phyloP scores from a whole-genome alignment of 2,113 vertebrate species.

The Manacus vitellinus region DNA sequence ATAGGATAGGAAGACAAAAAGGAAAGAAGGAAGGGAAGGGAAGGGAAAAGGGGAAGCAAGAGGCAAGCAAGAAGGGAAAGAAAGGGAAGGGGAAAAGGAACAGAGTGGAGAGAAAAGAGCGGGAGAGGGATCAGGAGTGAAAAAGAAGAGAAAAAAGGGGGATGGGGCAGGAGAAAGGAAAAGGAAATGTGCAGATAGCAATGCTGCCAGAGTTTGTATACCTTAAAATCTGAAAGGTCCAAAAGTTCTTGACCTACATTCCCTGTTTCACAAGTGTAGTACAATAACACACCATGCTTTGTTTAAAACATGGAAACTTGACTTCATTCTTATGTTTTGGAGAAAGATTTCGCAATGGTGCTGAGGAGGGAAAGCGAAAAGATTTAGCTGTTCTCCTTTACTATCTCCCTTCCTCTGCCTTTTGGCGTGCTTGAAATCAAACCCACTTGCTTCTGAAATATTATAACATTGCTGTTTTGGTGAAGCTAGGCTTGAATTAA shows the following conservation, averaged over 20 bases:
- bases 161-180: background rate
- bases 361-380: slow-evolving; percentile 21
- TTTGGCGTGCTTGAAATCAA: slow-evolving; percentile 12
- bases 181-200: background rate
- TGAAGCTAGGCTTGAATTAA: slow-evolving; percentile 30
- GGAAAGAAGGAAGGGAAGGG: background rate
- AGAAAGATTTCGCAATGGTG: slow-evolving; percentile 44
- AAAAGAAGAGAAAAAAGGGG: background rate
- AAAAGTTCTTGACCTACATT: slow-evolving; percentile 34
- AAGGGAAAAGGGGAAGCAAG: background rate
- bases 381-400: slow-evolving; percentile 5
- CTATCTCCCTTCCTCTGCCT: slow-evolving; percentile 12
- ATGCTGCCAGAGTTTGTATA: background rate
- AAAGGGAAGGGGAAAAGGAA: background rate
- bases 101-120: background rate
- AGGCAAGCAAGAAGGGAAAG: background rate
- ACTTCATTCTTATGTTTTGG: slow-evolving; percentile 36
- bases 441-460: slow-evolving; percentile 10
- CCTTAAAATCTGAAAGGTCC: slow-evolving; percentile 28
- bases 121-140: background rate
- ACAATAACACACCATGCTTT: slow-evolving; percentile 25
- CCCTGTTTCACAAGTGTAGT: background rate
- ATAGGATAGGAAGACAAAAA: background rate
- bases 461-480: background rate
- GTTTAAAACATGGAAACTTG: slow-evolving; percentile 55